A percentile compares a stretch with the other conserved stretches of the same genome.
Conservation (phyloP, 2,113 vertebrate genomes). For the Spea multiplicata region DNA sequence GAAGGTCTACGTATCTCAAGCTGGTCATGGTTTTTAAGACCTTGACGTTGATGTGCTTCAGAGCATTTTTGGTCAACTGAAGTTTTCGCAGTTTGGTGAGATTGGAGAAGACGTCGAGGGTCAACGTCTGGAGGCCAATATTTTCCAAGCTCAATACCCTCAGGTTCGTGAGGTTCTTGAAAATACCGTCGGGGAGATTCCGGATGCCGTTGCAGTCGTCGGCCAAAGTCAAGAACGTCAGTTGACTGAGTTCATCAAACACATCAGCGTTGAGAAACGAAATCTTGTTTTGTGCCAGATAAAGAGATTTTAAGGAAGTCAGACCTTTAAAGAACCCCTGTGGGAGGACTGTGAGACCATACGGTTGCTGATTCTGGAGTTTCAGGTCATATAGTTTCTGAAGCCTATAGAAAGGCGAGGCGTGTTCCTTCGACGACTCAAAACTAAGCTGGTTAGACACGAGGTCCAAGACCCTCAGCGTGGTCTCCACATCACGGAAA, state of each 20-base stretch:
- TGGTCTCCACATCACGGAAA: constrained; percentile 46
- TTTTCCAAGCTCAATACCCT: constrained; percentile 69
- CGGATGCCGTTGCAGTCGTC: constrained; percentile 62
- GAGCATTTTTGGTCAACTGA: constrained; percentile 71
- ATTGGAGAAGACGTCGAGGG: constrained; percentile 72
- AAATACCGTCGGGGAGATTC: constrained; percentile 67
- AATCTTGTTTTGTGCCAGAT: constrained; percentile 67
- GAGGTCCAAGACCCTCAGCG: constrained; percentile 54
- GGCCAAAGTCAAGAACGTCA: constrained; percentile 66
- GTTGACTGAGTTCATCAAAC: constrained; percentile 71
- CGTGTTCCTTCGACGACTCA: constrained; percentile 50
- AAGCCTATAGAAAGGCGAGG: constrained; percentile 65
- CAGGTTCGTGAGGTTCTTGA: constrained; percentile 73
- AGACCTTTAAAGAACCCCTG: constrained; percentile 52
- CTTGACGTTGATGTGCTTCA: constrained; percentile 60
- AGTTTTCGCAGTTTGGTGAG: constrained; percentile 64
- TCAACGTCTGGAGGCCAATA: constrained; percentile 65
- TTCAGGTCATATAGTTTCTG: constrained; percentile 52
- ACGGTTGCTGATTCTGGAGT: constrained; percentile 49
- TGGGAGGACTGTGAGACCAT: constrained; percentile 51
- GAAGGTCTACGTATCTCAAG: constrained; percentile 76
- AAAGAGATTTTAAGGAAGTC: constrained; percentile 54
- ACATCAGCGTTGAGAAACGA: constrained; percentile 55
- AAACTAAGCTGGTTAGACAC: constrained; percentile 49
- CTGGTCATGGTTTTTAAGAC: constrained; percentile 59